Conservation (phyloP, 2,113 vertebrate genomes). For the Butorides virescens region DNA sequence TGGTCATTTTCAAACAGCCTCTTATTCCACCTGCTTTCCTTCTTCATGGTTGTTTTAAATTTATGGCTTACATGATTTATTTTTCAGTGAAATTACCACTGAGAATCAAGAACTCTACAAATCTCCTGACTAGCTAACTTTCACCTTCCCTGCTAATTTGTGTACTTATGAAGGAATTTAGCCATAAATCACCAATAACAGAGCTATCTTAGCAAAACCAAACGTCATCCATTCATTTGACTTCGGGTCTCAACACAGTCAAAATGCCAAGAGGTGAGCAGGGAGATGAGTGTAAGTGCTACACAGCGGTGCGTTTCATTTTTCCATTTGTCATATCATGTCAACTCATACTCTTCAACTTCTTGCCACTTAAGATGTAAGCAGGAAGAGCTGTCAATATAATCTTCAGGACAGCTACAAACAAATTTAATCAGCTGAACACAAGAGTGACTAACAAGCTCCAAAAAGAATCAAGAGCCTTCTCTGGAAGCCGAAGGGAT, state of each 20-base stretch:
- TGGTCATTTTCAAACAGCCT: constrained; percentile 25
- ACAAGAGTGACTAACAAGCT: constrained; percentile 65
- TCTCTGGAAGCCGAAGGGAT: constrained; percentile 39
- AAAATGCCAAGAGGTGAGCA: constrained; percentile 17
- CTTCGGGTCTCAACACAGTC: not conserved
- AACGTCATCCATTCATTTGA: constrained; percentile 35
- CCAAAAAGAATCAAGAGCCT: constrained; percentile 55
- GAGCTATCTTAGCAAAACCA: constrained; percentile 35
- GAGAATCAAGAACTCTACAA: constrained; percentile 48
- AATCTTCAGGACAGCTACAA: constrained; percentile 63
- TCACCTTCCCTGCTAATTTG: constrained; percentile 48
- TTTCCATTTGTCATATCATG: constrained; percentile 69
- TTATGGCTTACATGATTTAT: constrained; percentile 19
- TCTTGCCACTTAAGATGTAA: constrained; percentile 63
- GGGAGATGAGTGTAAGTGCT: not conserved
- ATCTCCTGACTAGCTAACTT: constrained; percentile 36
- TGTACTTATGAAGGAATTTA: constrained; percentile 50
- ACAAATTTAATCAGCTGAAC: constrained; percentile 70
- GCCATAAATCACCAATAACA: constrained; percentile 57
- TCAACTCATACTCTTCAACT: constrained; percentile 60
- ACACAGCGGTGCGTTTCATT: constrained; percentile 19
- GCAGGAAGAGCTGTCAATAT: constrained; percentile 73
- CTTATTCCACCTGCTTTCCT: constrained; percentile 34
- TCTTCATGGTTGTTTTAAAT: constrained; percentile 41
- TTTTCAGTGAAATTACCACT: constrained; percentile 38